phyloP scores from a whole-genome alignment of 2,888 invertebrate species.

The Erebia aethiops region DNA sequence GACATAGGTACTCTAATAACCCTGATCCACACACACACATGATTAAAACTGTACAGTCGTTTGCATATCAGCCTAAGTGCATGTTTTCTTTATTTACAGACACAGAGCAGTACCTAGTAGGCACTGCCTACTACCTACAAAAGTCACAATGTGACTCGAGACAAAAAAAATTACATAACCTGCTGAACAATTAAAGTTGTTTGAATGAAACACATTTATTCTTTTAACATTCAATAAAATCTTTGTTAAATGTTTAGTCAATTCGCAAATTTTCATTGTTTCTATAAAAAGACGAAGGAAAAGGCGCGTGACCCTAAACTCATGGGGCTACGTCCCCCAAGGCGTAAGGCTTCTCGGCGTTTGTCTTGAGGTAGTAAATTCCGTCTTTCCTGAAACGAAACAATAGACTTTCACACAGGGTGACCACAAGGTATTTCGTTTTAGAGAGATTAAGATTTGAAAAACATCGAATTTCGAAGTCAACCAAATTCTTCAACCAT shows the following conservation, averaged over 20 bases:
- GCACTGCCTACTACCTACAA: not conserved
- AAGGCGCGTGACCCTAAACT: constrained; percentile 22
- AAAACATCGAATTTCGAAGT: no score
- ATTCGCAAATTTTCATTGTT: not conserved
- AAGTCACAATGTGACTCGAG: no score
- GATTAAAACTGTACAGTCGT: no score
- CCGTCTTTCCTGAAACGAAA: constrained; percentile 80
- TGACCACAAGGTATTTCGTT: not conserved
- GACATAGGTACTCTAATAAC: not conserved
- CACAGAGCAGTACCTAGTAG: no score
- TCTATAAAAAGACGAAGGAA: not conserved
- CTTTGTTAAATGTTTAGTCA: not conserved
- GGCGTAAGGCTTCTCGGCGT: constrained; percentile 78
- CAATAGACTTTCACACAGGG: constrained; percentile 50
- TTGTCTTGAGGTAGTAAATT: constrained; percentile 81
- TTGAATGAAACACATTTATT: no score
- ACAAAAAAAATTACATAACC: no score
- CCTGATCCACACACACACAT: not conserved
- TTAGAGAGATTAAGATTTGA: not conserved
- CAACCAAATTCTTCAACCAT: no score
- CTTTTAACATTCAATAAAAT: no score
- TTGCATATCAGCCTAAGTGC: no score
- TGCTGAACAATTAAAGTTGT: no score
- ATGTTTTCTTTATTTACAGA: no score
- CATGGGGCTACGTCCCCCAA: constrained; percentile 60